Evolutionary conservation across 2,113 vertebrate genomes (phyloP).

Genomic region (Acinonyx jubatus): DNA sequence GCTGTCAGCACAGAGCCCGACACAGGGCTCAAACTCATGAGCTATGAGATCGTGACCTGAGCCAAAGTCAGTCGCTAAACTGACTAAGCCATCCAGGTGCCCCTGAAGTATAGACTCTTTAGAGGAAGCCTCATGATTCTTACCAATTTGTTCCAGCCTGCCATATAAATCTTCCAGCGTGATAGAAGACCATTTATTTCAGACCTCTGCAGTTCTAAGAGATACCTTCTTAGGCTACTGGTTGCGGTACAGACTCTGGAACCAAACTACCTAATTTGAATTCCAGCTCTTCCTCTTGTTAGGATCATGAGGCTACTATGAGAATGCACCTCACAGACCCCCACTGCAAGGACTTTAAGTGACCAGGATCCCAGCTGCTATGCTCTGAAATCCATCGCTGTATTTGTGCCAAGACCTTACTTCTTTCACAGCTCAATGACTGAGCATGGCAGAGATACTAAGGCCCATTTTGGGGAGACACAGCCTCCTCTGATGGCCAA

Average conservation of each 20-base stretch:
- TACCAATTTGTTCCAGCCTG: neutral
- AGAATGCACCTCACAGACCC: neutral
- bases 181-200: constrained; percentile 9
- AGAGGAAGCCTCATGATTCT: neutral
- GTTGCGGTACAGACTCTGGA: neutral
- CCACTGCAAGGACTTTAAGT: neutral
- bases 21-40: too few species aligned
- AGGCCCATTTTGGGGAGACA: neutral
- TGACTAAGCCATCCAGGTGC: too few species aligned
- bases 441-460: neutral
- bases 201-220: neutral
- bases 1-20: too few species aligned
- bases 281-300: neutral
- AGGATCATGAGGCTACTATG: neutral
- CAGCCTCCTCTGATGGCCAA: neutral
- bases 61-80: too few species aligned
- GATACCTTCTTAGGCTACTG: neutral
- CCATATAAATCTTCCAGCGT: neutral
- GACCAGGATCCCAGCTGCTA: neutral
- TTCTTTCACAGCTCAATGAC: neutral
- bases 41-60: too few species aligned
- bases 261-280: neutral
- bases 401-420: neutral
- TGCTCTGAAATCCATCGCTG: neutral
- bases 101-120: neutral